Evolutionary conservation across 2,113 vertebrate genomes (phyloP), one percentile per base, ranked within the genome.

Genomic region (Vicugna pacos): DNA sequence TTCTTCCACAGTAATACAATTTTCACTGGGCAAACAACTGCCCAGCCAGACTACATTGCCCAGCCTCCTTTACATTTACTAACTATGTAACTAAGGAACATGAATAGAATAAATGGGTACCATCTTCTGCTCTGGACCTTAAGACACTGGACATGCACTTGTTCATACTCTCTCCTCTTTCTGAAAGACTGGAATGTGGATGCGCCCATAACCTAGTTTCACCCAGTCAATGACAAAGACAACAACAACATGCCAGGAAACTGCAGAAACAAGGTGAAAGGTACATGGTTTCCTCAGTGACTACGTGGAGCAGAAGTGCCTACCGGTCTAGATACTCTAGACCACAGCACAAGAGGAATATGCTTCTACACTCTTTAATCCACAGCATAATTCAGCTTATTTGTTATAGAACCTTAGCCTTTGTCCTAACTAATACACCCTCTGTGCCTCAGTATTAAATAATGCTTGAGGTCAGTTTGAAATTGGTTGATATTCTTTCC

Each of bases 401-500:
- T 75, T 60, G 46, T 52, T 87, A 64, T 6, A 46, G 5, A 13
- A 42, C 42, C 17, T 93, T 80, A 42, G 5, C 19, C 52, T 96
- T 62, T n/a, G 67, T 81, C n/a, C 46, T 86, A 64, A 79, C 35
- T 46, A 79, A 86, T 62, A 79, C 50, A 67, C 12, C 16, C 19
- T 67, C 56, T 87, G 17, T 77, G 28, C 8, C 32, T 90, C 82
- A 52, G 38, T 86, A 90, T 86, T 86, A 88, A 54, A 70, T 72
- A 83, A 89, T 89, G n/a, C 8, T 81, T 79, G 64, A 88, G 15
- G 67, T 75, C 46, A 95, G 38, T 95, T 87, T 95, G 48, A 93
- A 96, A 93, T 75, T 85, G 60, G 12, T n/a, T 85, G n/a, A 79
- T 97, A 26, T 26, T 86, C 88, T 97, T 81, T 89, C 81, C 52